Percentiles rank a stretch among this genome's conserved stretches.
These are phyloP conservation scores for Cichladusa arquata DNA, from an alignment of 2,113 vertebrate genomes.

Conservation along the genomic window DNA sequence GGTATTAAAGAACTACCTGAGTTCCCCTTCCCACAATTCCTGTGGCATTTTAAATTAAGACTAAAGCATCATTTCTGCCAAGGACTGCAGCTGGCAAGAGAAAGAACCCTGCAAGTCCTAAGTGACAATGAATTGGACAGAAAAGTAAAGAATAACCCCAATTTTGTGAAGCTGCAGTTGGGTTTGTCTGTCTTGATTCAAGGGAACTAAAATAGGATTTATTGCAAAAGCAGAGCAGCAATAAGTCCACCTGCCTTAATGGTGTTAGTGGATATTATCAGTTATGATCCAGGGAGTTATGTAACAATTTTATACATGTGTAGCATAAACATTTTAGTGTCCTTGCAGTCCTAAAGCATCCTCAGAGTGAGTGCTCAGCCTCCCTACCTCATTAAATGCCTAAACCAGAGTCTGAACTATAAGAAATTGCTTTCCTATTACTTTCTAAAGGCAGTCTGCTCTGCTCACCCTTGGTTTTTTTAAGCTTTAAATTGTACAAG, in stretches of 20 bases:
- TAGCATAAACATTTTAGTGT: neutral
- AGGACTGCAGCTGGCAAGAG: neutral
- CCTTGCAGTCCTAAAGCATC: neutral
- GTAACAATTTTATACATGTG: neutral
- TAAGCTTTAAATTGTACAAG: neutral
- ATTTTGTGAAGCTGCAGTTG: neutral
- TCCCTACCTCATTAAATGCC: neutral
- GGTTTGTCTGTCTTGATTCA: neutral
- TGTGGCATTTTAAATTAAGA: neutral
- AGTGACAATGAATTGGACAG: neutral
- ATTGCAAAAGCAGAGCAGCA: neutral
- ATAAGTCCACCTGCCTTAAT: neutral
- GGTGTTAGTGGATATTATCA: neutral
- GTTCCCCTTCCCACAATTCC: neutral
- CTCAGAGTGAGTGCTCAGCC: neutral
- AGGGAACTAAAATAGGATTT: neutral
- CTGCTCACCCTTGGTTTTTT: neutral
- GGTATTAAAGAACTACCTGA: neutral
- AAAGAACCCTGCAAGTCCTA: neutral
- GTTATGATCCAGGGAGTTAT: neutral
- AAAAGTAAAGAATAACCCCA: neutral
- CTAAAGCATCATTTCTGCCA: neutral
- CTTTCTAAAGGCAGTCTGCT: neutral
- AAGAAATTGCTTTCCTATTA: neutral
- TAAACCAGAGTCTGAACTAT: neutral